Conservation (phyloP, 2,888 invertebrate genomes). For the Eilema griseolum region DNA sequence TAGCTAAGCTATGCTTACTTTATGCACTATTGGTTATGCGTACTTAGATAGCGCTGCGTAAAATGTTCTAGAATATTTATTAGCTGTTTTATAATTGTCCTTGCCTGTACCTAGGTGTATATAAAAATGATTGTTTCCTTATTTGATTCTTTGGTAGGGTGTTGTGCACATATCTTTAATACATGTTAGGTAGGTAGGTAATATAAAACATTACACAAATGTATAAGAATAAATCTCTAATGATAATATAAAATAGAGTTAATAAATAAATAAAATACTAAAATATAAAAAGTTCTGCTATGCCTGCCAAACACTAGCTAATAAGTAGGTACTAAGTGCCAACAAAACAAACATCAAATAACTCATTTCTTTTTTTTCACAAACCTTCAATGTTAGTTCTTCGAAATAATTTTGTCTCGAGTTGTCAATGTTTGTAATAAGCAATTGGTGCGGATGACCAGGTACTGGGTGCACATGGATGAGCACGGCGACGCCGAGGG, state of each 20-base stretch:
- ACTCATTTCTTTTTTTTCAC: neutral
- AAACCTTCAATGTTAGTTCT: neutral
- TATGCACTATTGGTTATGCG: too few relatives aligned
- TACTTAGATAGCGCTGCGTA: too few relatives aligned
- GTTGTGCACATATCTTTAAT: too few relatives aligned
- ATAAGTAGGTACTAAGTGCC: neutral
- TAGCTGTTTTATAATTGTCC: too few relatives aligned
- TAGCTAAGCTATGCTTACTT: too few relatives aligned
- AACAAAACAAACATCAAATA: neutral
- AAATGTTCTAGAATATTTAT: too few relatives aligned
- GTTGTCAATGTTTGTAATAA: constrained; percentile 13
- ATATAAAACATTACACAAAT: too few relatives aligned
- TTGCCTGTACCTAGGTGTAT: too few relatives aligned
- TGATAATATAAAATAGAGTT: too few relatives aligned
- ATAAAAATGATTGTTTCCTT: neutral
- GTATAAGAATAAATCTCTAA: too few relatives aligned
- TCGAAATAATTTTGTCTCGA: constrained; percentile 3
- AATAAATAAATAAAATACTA: neutral
- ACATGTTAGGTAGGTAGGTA: too few relatives aligned
- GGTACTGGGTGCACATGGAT: constrained; percentile 97
- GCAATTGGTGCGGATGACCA: constrained; percentile 58
- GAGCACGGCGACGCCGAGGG: constrained; percentile 97
- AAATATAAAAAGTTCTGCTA: neutral
- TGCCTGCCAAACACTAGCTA: too few relatives aligned
- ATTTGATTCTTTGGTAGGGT: neutral